A percentile compares a stretch with the other conserved stretches of the same genome.
phyloP scores from a whole-genome alignment of 2,888 invertebrate genomes.

The Thereva unica region DNA sequence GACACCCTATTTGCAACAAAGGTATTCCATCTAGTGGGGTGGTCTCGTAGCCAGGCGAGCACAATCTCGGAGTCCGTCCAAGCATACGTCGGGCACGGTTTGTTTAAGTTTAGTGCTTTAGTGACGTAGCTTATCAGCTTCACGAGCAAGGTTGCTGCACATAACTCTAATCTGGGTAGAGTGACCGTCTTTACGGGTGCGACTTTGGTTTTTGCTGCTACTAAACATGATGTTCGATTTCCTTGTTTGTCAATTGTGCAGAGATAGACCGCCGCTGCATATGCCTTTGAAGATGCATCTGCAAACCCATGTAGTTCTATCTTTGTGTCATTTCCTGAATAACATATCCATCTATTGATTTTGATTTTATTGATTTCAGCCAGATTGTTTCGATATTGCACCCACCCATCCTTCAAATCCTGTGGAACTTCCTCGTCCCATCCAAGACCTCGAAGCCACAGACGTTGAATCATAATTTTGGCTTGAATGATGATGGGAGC shows the following conservation, averaged over 20 bases:
- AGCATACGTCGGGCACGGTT: neutral
- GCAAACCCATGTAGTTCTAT: constrained; percentile 25
- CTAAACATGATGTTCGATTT: neutral
- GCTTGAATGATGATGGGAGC: neutral
- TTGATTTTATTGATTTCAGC: neutral
- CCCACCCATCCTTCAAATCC: neutral
- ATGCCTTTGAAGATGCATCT: constrained; percentile 21
- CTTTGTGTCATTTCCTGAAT: neutral
- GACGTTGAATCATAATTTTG: neutral
- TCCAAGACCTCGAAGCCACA: neutral
- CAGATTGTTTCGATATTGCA: neutral
- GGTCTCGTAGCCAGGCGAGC: constrained; percentile 8
- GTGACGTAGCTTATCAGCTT: too few relatives aligned
- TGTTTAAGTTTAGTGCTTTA: too few relatives aligned
- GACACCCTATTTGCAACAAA: constrained; percentile 11
- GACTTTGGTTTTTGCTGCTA: neutral
- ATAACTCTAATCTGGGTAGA: constrained; percentile 44
- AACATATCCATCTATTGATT: neutral
- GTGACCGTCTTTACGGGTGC: constrained; percentile 40
- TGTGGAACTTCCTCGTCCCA: constrained; percentile 10
- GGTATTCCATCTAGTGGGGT: constrained; percentile 1
- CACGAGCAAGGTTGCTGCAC: constrained; percentile 16
- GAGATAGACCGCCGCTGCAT: neutral
- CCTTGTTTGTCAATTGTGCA: neutral
- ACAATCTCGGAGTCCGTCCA: constrained; percentile 14